A percentile compares a stretch with the other conserved stretches of the same genome.
Conservation (phyloP, 2,113 vertebrate genomes). For the Benitochromis conjunctus region DNA sequence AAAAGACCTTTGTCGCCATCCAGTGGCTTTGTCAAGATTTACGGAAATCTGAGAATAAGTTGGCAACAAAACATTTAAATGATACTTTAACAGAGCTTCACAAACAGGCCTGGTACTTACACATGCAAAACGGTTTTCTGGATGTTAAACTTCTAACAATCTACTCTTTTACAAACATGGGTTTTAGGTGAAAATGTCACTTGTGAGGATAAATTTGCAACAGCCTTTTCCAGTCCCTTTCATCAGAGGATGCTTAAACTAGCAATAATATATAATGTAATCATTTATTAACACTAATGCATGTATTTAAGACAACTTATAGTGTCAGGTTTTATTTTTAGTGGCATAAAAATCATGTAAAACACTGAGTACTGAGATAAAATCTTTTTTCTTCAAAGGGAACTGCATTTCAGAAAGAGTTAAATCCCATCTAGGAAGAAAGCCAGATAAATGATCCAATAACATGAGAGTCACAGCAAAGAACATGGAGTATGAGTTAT, state of each 20-base stretch:
- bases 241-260: too few relatives aligned
- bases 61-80: not conserved
- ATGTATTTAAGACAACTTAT: not conserved
- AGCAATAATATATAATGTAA: not conserved
- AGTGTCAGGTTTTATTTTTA: not conserved
- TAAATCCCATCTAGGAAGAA: not conserved
- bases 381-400: not conserved
- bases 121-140: not conserved
- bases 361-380: not conserved
- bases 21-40: not conserved
- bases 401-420: not conserved
- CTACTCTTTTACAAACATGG: not conserved
- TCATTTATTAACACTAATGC: not conserved
- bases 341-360: not conserved
- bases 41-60: not conserved
- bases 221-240: not conserved
- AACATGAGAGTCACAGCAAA: not conserved
- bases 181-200: not conserved
- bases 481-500: not conserved
- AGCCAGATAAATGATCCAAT: not conserved
- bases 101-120: not conserved
- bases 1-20: conserved; percentile 40
- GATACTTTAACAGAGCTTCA: not conserved
- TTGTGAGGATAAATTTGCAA: not conserved
- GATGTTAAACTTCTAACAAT: not conserved